Base-by-base conservation (phyloP, 30 jellyfish, hydroid and myxozoan genomes). In the Calvadosia cruxmelitensis region DNA sequence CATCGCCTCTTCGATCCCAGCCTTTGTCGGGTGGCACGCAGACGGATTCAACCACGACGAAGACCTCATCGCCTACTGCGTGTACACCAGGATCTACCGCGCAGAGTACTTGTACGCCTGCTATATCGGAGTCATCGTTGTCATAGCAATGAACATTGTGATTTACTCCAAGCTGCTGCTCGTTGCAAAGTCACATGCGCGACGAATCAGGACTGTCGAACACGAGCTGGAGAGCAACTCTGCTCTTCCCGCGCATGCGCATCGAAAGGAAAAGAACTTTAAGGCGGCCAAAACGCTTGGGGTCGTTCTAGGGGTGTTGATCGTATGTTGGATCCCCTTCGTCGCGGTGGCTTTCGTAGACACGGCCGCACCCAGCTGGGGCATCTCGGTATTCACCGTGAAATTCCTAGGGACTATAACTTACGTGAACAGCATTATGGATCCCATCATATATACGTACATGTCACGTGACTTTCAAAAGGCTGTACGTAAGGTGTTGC, bases 231-330 rank as follows among this genome's bases (percentile, higher is more conserved):
- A 82, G 27, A 30, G 24, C 10, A 73, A 77, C 35, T 71, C 86
- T 68, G 33, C 48, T 68, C 66, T 76, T 5, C 50, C 53, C 0
- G 29, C 32, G 29, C 67, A 52, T 28, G 64, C 69, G 29, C 62
- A 69, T 2, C 76, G 93, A 49, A 73, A 74, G 53, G 92, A 84
- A 34, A 77, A 81, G 34, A 77, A 73, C 74, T 63, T 77, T 35
- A 84, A 84, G 72, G 95, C 95, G 35, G 90, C 95, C 50, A 77
- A 68, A 79, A 73, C 93, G n/a, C 85, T 84, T 28, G 95, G 95
- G 51, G 71, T 84, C 2, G 85, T 84, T 20, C 70, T 84, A 31
- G 95, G 95, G 1, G 88, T 71, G 16, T 31, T 84, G 78, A 50
- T 84, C 27, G 34, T 78, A 5, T 84, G 93, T 35, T 84, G 95